phyloP scores from a whole-genome alignment of 2,113 vertebrate genomes.

The Cyphomyrus plagiostoma region DNA sequence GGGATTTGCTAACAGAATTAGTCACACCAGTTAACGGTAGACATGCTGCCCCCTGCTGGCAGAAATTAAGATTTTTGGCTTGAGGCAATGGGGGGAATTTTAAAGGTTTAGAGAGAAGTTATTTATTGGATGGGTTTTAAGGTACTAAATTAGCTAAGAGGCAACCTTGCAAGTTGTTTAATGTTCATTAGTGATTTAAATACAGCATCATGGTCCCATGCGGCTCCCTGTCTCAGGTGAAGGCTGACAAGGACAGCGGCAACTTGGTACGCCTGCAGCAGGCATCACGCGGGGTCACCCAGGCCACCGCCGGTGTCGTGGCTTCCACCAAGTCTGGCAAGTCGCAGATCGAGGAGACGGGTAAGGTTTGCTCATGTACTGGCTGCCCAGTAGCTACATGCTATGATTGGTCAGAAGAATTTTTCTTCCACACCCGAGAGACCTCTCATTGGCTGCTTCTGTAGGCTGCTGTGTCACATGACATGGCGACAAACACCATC shows the following conservation, averaged over 20 bases:
- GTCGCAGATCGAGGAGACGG: constrained; percentile 79
- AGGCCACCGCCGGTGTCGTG: constrained; percentile 82
- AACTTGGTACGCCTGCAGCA: constrained; percentile 79
- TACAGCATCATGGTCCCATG: background rate
- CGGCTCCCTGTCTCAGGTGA: constrained; percentile 66
- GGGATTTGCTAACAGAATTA: background rate
- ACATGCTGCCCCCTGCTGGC: background rate
- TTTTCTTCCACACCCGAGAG: background rate
- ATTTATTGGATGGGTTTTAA: background rate
- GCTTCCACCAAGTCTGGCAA: constrained; percentile 84
- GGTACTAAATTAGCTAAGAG: background rate
- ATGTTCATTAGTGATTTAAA: background rate
- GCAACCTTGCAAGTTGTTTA: background rate
- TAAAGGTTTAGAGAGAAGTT: background rate
- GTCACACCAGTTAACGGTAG: background rate
- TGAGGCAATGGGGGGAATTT: background rate
- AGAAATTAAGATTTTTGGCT: background rate
- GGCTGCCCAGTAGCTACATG: background rate
- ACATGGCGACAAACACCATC: background rate
- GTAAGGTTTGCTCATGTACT: constrained; percentile 47
- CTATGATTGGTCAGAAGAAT: background rate
- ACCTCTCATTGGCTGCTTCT: background rate
- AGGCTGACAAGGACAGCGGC: constrained; percentile 80
- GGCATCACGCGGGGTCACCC: constrained; percentile 81
- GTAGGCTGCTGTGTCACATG: background rate